phyloP scores from a whole-genome alignment of 2,888 invertebrate genomes.

The Caenorhabditis plicata region DNA sequence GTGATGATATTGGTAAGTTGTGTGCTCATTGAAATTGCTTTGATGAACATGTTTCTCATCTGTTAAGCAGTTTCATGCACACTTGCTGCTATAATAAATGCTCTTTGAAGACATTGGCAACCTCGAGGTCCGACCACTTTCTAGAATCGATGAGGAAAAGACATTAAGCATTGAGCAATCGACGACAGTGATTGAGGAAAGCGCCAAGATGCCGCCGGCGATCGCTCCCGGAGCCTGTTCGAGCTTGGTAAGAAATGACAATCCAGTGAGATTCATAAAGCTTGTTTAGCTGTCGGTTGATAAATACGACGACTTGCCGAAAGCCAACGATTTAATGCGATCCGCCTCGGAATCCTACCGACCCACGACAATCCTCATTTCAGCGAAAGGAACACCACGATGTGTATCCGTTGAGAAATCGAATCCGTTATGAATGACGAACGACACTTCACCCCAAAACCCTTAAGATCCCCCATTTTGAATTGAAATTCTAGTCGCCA shows the following conservation, averaged over 20 bases:
- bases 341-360: constrained; percentile 19
- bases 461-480: no score
- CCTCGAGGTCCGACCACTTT: constrained; percentile 43
- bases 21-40: not conserved
- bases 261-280: no score
- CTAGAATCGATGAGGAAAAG: constrained; percentile 41
- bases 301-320: no score
- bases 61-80: not conserved
- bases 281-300: no score
- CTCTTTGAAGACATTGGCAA: constrained; percentile 11
- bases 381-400: constrained; percentile 4
- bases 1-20: constrained; percentile 40
- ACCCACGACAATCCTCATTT: constrained; percentile 12
- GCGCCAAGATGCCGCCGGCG: constrained; percentile 27
- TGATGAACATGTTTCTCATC: not conserved
- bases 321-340: not conserved
- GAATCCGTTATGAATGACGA: no score
- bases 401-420: constrained; percentile 25
- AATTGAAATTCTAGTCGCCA: no score
- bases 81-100: no score
- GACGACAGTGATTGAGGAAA: constrained; percentile 14
- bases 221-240: constrained; percentile 26
- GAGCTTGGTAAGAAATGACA: not conserved
- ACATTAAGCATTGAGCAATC: not conserved
- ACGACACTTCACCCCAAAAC: no score